A percentile compares a stretch with the other conserved stretches of the same genome.
These are phyloP conservation scores for Cosmia pyralina DNA, from an alignment of 2,888 invertebrate genomes.

Conservation along the genomic window DNA sequence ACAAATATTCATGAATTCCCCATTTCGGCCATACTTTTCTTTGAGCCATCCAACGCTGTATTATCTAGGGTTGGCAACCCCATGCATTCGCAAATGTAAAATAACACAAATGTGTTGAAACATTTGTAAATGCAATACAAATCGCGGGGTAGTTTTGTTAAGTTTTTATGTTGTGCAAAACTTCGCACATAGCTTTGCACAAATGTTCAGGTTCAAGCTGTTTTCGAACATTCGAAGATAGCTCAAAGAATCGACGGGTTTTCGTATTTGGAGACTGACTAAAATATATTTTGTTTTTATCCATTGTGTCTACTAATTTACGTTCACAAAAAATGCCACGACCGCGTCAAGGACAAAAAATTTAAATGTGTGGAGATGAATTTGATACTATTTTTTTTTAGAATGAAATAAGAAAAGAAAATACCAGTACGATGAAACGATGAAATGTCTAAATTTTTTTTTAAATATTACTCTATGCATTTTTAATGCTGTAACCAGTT, in stretches of 20 bases:
- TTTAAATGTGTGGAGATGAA: background rate
- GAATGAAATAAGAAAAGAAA: background rate
- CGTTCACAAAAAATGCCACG: background rate
- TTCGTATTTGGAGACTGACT: slow-evolving; percentile 63
- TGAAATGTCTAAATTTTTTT: background rate
- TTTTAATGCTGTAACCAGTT: background rate
- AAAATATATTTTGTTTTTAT: slow-evolving; percentile 25
- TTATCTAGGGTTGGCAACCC: slow-evolving; percentile 18
- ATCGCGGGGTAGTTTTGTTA: background rate
- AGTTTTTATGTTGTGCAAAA: slow-evolving; percentile 45
- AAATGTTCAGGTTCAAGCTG: slow-evolving; percentile 20
- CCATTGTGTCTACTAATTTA: background rate
- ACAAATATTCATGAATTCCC: slow-evolving; percentile 90
- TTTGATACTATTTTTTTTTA: background rate
- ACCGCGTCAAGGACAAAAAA: slow-evolving; percentile 12
- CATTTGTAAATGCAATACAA: slow-evolving; percentile 28
- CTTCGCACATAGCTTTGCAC: slow-evolving; percentile 62
- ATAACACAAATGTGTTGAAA: slow-evolving; percentile 10
- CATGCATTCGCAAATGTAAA: slow-evolving; percentile 28
- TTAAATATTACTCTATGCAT: background rate
- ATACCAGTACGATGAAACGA: background rate
- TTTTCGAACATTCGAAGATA: slow-evolving; percentile 39
- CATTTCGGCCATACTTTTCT: slow-evolving; percentile 82
- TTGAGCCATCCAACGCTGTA: slow-evolving; percentile 66
- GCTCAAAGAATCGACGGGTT: slow-evolving; percentile 66